phyloP scores from a whole-genome alignment of 1,140 invertebrate genomes.

The Rhynchophorus ferrugineus region DNA sequence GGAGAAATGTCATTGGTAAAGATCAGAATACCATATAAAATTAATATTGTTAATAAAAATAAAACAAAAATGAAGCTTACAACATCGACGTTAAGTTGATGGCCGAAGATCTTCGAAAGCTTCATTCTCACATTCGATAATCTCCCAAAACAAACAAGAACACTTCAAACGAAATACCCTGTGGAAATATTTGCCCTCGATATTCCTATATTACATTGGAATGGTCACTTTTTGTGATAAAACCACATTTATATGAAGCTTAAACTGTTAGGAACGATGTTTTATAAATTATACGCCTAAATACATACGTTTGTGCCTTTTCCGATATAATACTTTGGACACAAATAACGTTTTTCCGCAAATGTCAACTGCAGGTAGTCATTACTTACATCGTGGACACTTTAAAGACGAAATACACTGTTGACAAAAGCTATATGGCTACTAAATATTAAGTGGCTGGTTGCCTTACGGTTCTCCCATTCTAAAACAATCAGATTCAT shows the following conservation, averaged over 20 bases:
- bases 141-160: no score
- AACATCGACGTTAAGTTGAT: no score
- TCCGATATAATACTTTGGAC: constrained; percentile 20
- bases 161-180: constrained; percentile 1
- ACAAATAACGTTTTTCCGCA: constrained; percentile 8
- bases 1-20: neutral
- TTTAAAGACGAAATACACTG: neutral
- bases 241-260: constrained; percentile 15
- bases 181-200: constrained; percentile 17
- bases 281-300: constrained; percentile 5
- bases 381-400: neutral
- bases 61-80: no score
- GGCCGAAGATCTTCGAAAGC: no score
- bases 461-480: neutral
- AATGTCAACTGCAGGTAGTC: constrained; percentile 4
- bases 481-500: neutral
- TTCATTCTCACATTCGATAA: no score
- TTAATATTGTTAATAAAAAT: no score
- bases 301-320: constrained; percentile 13
- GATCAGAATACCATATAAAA: no score
- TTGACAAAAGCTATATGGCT: constrained; percentile 15
- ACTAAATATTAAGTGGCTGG: constrained; percentile 20
- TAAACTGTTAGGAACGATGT: constrained; percentile 17
- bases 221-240: constrained; percentile 14
- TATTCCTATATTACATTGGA: constrained; percentile 15